These are phyloP conservation scores for Cheirogaleus major DNA, from an alignment of 2,797 vertebrate genomes.

Conservation along the genomic window DNA sequence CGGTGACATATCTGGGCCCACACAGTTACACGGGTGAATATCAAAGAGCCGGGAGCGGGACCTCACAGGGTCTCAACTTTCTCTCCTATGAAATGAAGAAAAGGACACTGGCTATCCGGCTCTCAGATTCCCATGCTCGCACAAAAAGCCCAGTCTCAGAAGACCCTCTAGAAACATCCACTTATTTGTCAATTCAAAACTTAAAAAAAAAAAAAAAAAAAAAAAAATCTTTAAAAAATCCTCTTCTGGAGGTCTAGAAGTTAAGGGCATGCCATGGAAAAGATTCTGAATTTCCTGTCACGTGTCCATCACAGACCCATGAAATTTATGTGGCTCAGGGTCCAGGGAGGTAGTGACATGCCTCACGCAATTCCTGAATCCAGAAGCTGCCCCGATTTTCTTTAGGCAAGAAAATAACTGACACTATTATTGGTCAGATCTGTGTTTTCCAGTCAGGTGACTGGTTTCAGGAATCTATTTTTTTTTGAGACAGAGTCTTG, in stretches of 20 bases:
- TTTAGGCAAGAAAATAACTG: neutral
- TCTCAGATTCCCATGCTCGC: neutral
- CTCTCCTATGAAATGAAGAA: conserved; percentile 64
- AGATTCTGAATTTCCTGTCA: neutral
- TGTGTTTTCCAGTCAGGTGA: neutral
- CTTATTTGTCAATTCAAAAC: neutral
- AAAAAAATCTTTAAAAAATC: neutral
- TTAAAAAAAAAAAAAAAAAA: neutral
- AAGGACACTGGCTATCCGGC: conserved; percentile 49
- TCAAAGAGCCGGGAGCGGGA: neutral
- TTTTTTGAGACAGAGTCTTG: too few relatives aligned
- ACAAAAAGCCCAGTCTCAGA: neutral
- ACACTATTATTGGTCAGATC: neutral
- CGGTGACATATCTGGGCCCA: neutral
- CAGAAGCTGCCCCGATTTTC: neutral
- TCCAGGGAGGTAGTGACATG: neutral
- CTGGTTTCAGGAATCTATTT: neutral
- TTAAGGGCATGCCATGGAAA: neutral
- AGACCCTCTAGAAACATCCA: neutral
- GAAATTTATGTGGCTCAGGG: neutral
- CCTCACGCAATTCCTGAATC: neutral
- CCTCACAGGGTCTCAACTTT: conserved; percentile 18
- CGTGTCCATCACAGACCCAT: neutral
- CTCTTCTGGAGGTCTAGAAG: neutral
- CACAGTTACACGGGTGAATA: neutral